Conservation (phyloP, 2,113 vertebrate species). For the Nycticebus coucang region DNA sequence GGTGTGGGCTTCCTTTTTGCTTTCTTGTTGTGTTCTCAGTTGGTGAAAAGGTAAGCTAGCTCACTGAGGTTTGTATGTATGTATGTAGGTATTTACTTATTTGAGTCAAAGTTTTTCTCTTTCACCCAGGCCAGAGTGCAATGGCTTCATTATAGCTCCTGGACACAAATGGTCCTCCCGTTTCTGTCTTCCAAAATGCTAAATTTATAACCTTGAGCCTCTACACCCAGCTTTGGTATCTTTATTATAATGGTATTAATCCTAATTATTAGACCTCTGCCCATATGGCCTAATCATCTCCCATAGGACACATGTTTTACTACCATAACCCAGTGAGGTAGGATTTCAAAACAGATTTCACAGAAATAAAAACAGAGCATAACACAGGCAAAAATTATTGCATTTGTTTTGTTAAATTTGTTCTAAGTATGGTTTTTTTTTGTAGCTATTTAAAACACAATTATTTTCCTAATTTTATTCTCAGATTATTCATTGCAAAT, state of each 20-base stretch:
- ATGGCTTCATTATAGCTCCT: too few relatives aligned
- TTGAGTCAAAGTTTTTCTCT: too few relatives aligned
- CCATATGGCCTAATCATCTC: background rate
- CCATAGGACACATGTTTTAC: background rate
- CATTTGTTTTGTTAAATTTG: background rate
- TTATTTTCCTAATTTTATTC: constrained; percentile 11
- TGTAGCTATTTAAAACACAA: background rate
- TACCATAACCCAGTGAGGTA: background rate
- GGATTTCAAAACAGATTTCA: background rate
- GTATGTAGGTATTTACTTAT: background rate
- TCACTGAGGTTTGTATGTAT: background rate
- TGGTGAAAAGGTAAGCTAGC: background rate
- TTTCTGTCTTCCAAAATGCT: too few relatives aligned
- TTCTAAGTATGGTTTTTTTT: background rate
- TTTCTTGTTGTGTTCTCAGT: background rate
- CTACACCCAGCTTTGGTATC: background rate
- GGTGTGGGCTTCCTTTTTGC: background rate
- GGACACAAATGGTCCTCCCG: too few relatives aligned
- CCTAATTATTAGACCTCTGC: background rate
- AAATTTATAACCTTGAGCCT: too few relatives aligned
- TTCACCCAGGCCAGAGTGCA: too few relatives aligned
- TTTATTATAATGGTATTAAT: background rate
- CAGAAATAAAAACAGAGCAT: background rate
- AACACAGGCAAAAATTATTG: background rate
- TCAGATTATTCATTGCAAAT: background rate